Base-by-base conservation (phyloP, 2,113 vertebrate species). In the Silurus glanis region DNA sequence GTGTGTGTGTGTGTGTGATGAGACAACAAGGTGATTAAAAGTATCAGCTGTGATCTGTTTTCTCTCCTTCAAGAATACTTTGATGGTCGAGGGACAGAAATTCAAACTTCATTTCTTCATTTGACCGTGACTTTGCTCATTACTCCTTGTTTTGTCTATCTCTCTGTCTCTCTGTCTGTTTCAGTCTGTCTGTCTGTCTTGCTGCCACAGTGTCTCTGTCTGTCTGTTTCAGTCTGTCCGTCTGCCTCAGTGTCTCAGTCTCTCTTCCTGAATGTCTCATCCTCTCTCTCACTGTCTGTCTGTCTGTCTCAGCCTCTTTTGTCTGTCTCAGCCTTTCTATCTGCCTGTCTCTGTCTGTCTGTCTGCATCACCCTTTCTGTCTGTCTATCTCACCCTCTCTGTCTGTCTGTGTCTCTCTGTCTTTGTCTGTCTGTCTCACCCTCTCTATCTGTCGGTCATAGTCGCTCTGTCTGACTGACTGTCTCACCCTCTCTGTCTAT, bases 71-170 rank as follows among this genome's bases (percentile, higher is more conserved):
- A 80, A 83, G 84, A 88, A 88, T 83, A 86, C 80, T 83, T 83
- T 71, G 72, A 62, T 79, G 59, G 61, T 5, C 19, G 25, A 21
- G 49, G 61, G 17, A 61, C 17, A 62, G 17, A 85, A 90, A 89
- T 90, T 74, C 87, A 88, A 88, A 82, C 91, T 83, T 88, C 72
- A 88, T 85, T 87, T 23, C 80, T 81, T n/a, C 6, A 45, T n/a
- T n/a, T 88, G 28, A 81, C 51, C 19, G 14, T 45, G 28, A 45
- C 47, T 2, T 61, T 49, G 45, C 5, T 25, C 62, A 23, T 82
- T 14, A 45, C 67, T 69, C 6, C 17, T n/a, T n/a, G n/a, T n/a
- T n/a, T n/a, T n/a, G n/a, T n/a, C n/a, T n/a, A n/a, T n/a, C n/a
- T n/a, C n/a, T n/a, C 67, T 37, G 66, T 69, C 14, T 69, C 13